A percentile compares a stretch with the other conserved stretches of the same genome.
These are phyloP conservation scores for Aspiorhynchus laticeps DNA, from an alignment of 2,113 vertebrate genomes.

Conservation along the genomic window DNA sequence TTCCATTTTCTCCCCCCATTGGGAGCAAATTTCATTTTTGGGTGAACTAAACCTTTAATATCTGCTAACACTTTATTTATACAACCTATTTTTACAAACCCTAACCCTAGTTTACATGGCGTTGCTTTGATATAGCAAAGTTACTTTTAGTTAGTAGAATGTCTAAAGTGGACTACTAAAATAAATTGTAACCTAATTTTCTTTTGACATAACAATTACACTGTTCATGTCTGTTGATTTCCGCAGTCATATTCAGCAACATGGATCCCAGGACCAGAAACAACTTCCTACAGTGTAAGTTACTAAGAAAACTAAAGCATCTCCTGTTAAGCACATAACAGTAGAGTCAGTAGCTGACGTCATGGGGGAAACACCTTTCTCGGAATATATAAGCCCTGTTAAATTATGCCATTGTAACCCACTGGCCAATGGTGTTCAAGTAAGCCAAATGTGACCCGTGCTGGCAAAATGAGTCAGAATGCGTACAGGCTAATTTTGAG, in stretches of 20 bases:
- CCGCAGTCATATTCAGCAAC: background rate
- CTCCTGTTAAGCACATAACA: background rate
- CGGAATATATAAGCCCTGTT: background rate
- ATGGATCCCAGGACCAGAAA: conserved; percentile 1
- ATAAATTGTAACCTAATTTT: background rate
- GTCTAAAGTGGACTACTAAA: background rate
- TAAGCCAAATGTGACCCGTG: background rate
- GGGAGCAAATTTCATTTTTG: no score
- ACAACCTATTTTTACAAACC: background rate
- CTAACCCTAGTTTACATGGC: background rate
- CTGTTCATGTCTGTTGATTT: background rate
- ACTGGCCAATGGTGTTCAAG: background rate
- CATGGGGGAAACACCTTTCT: background rate
- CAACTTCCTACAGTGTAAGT: background rate
- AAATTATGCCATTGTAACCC: background rate
- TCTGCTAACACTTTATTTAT: background rate
- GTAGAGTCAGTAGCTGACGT: background rate
- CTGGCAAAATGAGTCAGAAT: no score
- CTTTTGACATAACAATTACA: background rate
- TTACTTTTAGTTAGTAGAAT: background rate
- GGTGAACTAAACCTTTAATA: no score
- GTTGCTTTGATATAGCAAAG: background rate
- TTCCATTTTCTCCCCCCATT: no score
- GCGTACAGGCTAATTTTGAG: no score
- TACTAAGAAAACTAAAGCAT: background rate